Conservation (phyloP, 2,113 vertebrate species). For the Tympanuchus pallidicinctus region DNA sequence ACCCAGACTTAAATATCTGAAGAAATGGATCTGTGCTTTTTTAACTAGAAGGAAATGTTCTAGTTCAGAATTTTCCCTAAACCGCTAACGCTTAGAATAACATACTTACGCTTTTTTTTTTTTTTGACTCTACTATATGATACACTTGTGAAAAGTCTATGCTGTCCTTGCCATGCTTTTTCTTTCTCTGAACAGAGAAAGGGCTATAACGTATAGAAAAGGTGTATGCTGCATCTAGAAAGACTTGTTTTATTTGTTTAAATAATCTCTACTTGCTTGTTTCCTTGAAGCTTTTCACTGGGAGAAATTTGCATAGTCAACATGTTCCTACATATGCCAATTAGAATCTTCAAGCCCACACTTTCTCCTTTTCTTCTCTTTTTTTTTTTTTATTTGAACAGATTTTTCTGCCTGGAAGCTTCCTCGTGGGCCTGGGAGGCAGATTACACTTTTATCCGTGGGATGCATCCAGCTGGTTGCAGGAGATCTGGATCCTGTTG, state of each 20-base stretch:
- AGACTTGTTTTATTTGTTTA: neutral
- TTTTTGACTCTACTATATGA: neutral
- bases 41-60: slow-evolving; percentile 17
- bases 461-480: slow-evolving; percentile 34
- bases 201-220: neutral
- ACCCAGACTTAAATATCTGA: neutral
- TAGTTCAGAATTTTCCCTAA: slow-evolving; percentile 21
- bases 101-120: neutral
- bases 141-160: neutral
- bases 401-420: slow-evolving; percentile 51
- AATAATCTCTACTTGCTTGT: slow-evolving; percentile 29
- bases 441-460: slow-evolving; percentile 33
- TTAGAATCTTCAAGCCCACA: neutral
- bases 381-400: neutral
- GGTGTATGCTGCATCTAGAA: neutral
- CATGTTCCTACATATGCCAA: neutral
- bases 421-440: slow-evolving; percentile 6
- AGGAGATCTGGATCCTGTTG: slow-evolving; percentile 50
- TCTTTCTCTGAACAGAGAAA: neutral
- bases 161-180: neutral
- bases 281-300: neutral
- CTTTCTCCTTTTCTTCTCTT: neutral
- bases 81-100: slow-evolving; percentile 53
- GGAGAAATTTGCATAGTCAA: neutral
- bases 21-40: neutral